Evolutionary conservation across 2,888 invertebrate genomes (phyloP).

Genomic region (Camptogramma bilineatum): DNA sequence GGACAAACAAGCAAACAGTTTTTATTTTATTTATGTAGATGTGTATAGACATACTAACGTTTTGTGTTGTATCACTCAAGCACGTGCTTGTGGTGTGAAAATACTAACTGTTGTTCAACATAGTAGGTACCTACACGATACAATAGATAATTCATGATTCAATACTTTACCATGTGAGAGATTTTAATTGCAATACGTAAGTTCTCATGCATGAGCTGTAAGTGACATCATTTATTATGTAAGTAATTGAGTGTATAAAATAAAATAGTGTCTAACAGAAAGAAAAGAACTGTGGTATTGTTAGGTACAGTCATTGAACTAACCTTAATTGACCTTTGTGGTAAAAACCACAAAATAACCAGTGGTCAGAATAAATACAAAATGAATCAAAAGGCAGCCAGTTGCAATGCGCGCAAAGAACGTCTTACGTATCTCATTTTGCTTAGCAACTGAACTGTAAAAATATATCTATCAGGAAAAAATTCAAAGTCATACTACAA

Average conservation of each 20-base stretch:
- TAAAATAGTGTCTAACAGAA: no score
- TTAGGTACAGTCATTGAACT: no score
- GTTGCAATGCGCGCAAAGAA: neutral
- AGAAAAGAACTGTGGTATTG: no score
- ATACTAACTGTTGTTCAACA: constrained; percentile 57
- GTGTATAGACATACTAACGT: neutral
- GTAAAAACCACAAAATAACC: no score
- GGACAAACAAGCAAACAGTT: no score
- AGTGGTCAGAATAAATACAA: no score
- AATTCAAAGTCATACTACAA: constrained; percentile 45
- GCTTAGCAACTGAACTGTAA: constrained; percentile 12
- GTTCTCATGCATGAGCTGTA: constrained; percentile 5
- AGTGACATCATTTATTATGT: neutral
- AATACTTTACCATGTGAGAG: constrained; percentile 23
- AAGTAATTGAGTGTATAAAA: neutral
- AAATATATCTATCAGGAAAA: neutral
- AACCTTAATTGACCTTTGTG: no score
- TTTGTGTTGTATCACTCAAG: constrained; percentile 44
- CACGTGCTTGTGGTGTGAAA: constrained; percentile 57
- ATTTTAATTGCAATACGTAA: constrained; percentile 20
- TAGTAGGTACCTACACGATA: constrained; percentile 39
- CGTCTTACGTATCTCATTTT: neutral
- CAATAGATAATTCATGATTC: constrained; percentile 26
- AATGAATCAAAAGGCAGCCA: neutral
- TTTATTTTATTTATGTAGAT: no score